These are phyloP conservation scores for Halcyon badia DNA, from an alignment of 2,797 vertebrate species.

Conservation along the genomic window DNA sequence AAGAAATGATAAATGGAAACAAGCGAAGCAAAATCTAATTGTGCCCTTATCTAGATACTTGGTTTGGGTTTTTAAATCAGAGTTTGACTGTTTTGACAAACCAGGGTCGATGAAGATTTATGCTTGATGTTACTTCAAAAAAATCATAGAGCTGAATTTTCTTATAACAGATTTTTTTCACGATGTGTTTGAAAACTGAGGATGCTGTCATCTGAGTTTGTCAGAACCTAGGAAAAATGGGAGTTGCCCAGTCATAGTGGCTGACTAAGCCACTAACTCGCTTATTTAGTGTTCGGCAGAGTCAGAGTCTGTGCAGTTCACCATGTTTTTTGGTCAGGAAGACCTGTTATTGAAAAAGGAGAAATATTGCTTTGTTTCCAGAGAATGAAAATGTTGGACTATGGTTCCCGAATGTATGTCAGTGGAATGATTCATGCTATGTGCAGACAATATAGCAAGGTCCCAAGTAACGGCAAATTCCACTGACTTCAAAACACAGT, in stretches of 20 bases:
- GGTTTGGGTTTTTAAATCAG: neutral
- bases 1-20: neutral
- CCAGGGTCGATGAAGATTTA: neutral
- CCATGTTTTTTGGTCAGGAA: neutral
- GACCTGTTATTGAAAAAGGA: neutral
- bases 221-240: neutral
- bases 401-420: neutral
- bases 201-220: neutral
- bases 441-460: neutral
- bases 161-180: neutral
- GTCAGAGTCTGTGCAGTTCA: neutral
- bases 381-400: neutral
- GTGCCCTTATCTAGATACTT: neutral
- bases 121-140: constrained; percentile 5
- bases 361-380: neutral
- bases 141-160: neutral
- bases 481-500: neutral
- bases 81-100: constrained; percentile 13
- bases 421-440: neutral
- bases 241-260: neutral
- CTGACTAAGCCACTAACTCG: neutral
- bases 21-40: neutral
- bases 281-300: neutral
- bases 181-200: neutral
- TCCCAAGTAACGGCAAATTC: neutral